Percentiles rank a stretch among this genome's conserved stretches.
Conservation (phyloP, 2,888 invertebrate species). For the Microdon myrmicae region DNA sequence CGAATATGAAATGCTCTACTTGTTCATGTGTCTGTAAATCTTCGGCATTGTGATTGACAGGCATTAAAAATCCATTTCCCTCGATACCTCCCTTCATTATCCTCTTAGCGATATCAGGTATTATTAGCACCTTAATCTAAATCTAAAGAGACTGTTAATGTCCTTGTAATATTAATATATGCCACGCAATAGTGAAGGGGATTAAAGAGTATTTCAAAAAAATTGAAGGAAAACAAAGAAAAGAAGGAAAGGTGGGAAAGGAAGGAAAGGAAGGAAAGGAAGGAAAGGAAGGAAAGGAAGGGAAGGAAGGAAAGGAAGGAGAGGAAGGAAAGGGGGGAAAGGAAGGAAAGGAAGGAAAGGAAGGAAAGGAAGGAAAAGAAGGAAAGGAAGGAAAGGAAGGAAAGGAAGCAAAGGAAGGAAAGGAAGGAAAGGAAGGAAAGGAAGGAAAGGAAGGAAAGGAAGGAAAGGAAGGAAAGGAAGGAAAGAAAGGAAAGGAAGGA, state of each 20-base stretch:
- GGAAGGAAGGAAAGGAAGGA: conserved; percentile 1
- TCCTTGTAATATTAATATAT: too few species aligned
- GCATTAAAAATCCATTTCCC: too few species aligned
- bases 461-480: neutral
- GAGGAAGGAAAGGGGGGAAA: conserved; percentile 1
- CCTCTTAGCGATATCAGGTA: too few species aligned
- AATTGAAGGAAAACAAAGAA: neutral
- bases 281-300: conserved; percentile 1
- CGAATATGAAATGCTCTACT: too few species aligned
- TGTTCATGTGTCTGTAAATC: too few species aligned
- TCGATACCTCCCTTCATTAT: too few species aligned
- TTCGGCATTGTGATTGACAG: too few species aligned
- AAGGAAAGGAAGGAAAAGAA: neutral
- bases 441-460: neutral
- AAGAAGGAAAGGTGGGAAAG: neutral
- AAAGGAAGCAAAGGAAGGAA: neutral
- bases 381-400: conserved; percentile 1
- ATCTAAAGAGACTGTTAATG: too few species aligned
- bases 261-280: conserved; percentile 1
- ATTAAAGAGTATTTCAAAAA: too few species aligned
- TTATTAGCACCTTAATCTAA: too few species aligned
- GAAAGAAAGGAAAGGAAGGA: neutral
- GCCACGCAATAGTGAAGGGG: too few species aligned
- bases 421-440: neutral
- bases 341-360: conserved; percentile 1